Evolutionary conservation across 2,888 invertebrate species (phyloP).

Genomic region (Pilophorus perplexus): DNA sequence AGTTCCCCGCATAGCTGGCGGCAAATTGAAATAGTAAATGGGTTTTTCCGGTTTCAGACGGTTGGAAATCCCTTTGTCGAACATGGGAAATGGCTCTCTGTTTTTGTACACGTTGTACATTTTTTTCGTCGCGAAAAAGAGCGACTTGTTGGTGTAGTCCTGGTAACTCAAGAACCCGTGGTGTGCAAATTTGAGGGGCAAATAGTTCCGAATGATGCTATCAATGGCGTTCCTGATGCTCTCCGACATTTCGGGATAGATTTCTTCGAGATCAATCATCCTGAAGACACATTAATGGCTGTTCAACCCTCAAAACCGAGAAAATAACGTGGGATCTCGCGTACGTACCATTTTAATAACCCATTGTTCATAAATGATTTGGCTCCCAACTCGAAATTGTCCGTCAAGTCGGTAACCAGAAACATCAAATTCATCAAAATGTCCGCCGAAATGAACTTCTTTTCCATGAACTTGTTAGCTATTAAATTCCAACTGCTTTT

Average conservation of each 20-base stretch:
- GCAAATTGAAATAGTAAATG: slow-evolving; percentile 33
- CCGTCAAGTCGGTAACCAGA: slow-evolving; percentile 19
- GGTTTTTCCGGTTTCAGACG: slow-evolving; percentile 10
- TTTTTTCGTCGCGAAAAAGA: slow-evolving; percentile 27
- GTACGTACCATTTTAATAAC: slow-evolving; percentile 16
- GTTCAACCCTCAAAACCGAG: neutral
- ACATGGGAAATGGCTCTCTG: slow-evolving; percentile 19
- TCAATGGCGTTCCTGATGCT: slow-evolving; percentile 27
- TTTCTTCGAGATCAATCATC: slow-evolving; percentile 20
- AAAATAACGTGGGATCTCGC: too few species aligned
- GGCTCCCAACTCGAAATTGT: slow-evolving; percentile 35
- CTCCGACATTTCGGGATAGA: slow-evolving; percentile 25
- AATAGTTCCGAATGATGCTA: slow-evolving; percentile 26
- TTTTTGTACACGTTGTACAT: slow-evolving; percentile 29
- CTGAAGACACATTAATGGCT: neutral
- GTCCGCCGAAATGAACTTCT: slow-evolving; percentile 32
- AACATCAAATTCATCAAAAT: slow-evolving; percentile 38
- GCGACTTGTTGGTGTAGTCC: slow-evolving; percentile 15
- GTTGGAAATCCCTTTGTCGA: slow-evolving; percentile 33
- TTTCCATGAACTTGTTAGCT: slow-evolving; percentile 23
- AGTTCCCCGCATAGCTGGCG: slow-evolving; percentile 2
- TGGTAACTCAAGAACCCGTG: slow-evolving; percentile 23
- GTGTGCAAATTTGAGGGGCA: slow-evolving; percentile 34
- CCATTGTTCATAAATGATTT: slow-evolving; percentile 37
- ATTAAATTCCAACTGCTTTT: slow-evolving; percentile 30